Conservation (phyloP, 1,140 invertebrate species). For the Limonius californicus region DNA sequence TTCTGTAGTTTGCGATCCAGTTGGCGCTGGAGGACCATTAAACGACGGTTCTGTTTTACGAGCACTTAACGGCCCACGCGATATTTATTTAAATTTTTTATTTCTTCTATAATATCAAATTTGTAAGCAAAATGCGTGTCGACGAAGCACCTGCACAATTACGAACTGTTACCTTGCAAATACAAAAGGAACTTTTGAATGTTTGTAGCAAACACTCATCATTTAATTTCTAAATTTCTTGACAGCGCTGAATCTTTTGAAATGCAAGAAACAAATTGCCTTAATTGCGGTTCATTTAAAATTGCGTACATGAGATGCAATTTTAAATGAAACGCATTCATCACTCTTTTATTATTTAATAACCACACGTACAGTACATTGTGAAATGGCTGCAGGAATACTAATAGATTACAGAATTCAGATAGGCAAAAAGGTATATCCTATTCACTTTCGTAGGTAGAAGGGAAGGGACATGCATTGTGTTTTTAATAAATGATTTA, state of each 20-base stretch:
- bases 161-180: background rate
- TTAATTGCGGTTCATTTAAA: background rate
- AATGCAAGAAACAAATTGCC: background rate
- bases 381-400: background rate
- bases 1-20: too few relatives aligned
- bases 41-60: too few relatives aligned
- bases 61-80: background rate
- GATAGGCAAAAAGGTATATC: conserved; percentile 2
- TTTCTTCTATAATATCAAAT: background rate
- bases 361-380: background rate
- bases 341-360: conserved; percentile 14
- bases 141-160: background rate
- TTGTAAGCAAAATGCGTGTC: conserved; percentile 2
- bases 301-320: background rate
- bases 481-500: conserved; percentile 24
- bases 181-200: background rate
- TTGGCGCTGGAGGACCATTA: too few relatives aligned
- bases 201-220: background rate
- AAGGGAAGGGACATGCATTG: conserved; percentile 14
- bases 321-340: conserved; percentile 16
- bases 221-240: background rate
- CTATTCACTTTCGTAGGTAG: conserved; percentile 8
- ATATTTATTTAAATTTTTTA: background rate
- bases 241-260: background rate
- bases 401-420: conserved; percentile 1